Evolutionary conservation across 2,888 invertebrate genomes (phyloP).

Genomic region (Lordiphosa andalusiaca): DNA sequence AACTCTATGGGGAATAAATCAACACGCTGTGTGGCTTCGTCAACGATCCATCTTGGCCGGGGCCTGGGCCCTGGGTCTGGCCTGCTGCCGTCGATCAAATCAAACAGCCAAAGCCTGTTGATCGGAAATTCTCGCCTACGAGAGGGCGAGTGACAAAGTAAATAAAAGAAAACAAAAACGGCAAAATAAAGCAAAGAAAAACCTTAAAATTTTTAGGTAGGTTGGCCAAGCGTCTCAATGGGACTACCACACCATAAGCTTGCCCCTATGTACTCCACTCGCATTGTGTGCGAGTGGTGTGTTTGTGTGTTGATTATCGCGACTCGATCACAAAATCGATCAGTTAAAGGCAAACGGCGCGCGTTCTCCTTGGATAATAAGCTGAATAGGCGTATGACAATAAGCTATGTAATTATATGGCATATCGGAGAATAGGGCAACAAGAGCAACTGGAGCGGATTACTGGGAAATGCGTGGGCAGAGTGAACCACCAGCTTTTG

Average conservation of each 20-base stretch:
- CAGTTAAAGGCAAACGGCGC: conserved; percentile 68
- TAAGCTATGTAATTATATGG: conserved; percentile 71
- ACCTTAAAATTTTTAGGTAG: conserved; percentile 38
- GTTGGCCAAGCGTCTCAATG: conserved; percentile 40
- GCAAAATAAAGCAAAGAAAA: conserved; percentile 36
- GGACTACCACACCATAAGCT: conserved; percentile 32
- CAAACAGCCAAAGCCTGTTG: conserved; percentile 48
- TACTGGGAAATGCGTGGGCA: conserved; percentile 64
- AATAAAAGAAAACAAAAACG: conserved; percentile 42
- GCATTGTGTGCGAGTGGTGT: background rate
- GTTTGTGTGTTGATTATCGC: conserved; percentile 54
- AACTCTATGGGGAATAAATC: conserved; percentile 77
- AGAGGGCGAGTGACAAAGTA: conserved; percentile 62
- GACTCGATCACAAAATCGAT: conserved; percentile 65
- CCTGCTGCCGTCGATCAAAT: conserved; percentile 68
- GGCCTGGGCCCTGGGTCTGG: conserved; percentile 36
- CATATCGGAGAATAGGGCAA: conserved; percentile 55
- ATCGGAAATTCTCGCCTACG: conserved; percentile 76
- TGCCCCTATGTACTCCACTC: conserved; percentile 4
- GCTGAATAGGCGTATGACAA: conserved; percentile 74
- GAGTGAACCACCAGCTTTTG: conserved; percentile 13
- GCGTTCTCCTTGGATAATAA: conserved; percentile 65
- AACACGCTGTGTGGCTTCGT: conserved; percentile 77
- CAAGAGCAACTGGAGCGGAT: conserved; percentile 51
- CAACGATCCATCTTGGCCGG: conserved; percentile 60